Evolutionary conservation across 2,888 invertebrate species (phyloP).

Genomic region (Thereva unica): DNA sequence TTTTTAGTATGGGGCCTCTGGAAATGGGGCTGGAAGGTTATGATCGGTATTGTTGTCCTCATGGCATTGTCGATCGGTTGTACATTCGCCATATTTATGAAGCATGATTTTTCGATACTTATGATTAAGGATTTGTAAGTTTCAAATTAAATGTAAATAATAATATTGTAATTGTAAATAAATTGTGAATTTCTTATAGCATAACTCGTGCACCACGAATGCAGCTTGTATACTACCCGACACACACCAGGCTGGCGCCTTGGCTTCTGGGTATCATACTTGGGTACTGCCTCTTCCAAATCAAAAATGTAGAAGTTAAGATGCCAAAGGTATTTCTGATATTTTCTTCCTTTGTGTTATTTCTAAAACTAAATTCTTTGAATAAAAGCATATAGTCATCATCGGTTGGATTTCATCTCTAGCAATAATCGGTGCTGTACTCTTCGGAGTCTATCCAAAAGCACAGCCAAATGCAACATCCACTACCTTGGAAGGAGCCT

Average conservation of each 20-base stretch:
- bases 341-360: too few relatives aligned
- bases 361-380: too few relatives aligned
- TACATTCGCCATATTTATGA: conserved; percentile 53
- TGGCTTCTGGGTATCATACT: conserved; percentile 57
- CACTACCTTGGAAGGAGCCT: conserved; percentile 50
- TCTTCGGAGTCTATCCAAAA: conserved; percentile 55
- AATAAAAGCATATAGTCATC: conserved; percentile 21
- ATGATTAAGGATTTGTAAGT: too few relatives aligned
- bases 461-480: conserved; percentile 49
- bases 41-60: conserved; percentile 48
- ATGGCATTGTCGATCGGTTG: conserved; percentile 51
- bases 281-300: conserved; percentile 54
- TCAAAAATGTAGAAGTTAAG: conserved; percentile 51
- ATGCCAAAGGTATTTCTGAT: conserved; percentile 46
- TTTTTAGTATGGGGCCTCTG: conserved; percentile 61
- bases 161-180: not conserved
- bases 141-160: not conserved
- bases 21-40: conserved; percentile 54
- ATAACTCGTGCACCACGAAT: not conserved
- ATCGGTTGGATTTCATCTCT: conserved; percentile 53
- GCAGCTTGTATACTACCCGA: conserved; percentile 52
- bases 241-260: conserved; percentile 55
- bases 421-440: conserved; percentile 49
- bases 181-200: not conserved
- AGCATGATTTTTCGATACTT: conserved; percentile 50